These are phyloP conservation scores for Botia kubotai DNA, from an alignment of 2,797 vertebrate genomes.

Conservation along the genomic window DNA sequence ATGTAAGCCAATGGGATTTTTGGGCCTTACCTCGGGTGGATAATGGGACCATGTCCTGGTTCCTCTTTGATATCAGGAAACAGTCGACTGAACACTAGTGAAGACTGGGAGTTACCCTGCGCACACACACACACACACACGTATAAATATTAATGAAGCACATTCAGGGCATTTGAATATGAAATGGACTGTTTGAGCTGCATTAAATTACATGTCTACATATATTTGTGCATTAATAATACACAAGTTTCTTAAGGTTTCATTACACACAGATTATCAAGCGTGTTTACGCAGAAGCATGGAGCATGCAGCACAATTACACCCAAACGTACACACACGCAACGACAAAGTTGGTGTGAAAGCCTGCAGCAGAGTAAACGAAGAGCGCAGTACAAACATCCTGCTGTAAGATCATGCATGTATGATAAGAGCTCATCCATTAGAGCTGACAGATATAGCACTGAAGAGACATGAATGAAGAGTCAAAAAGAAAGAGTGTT, in stretches of 20 bases:
- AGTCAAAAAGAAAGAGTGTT: constrained; percentile 5
- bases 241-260: constrained; percentile 25
- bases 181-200: constrained; percentile 34
- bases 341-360: constrained; percentile 23
- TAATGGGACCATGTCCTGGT: constrained; percentile 85
- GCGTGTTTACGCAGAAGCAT: not conserved
- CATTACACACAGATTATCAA: constrained; percentile 32
- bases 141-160: constrained; percentile 45
- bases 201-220: constrained; percentile 35
- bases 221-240: constrained; percentile 39
- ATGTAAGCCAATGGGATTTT: not conserved
- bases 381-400: constrained; percentile 44
- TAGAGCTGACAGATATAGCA: constrained; percentile 36
- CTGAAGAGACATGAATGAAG: constrained; percentile 27
- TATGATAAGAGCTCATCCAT: constrained; percentile 36
- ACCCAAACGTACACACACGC: constrained; percentile 29
- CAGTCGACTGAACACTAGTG: constrained; percentile 85
- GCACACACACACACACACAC: constrained; percentile 35
- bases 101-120: constrained; percentile 69
- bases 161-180: constrained; percentile 31
- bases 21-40: constrained; percentile 90
- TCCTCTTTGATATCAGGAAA: constrained; percentile 96
- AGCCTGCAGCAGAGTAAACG: constrained; percentile 40
- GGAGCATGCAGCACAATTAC: constrained; percentile 31
- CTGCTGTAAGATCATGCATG: constrained; percentile 28